Evolutionary conservation across 2,113 vertebrate species (phyloP).

Genomic region (Copsychus sechellarum): DNA sequence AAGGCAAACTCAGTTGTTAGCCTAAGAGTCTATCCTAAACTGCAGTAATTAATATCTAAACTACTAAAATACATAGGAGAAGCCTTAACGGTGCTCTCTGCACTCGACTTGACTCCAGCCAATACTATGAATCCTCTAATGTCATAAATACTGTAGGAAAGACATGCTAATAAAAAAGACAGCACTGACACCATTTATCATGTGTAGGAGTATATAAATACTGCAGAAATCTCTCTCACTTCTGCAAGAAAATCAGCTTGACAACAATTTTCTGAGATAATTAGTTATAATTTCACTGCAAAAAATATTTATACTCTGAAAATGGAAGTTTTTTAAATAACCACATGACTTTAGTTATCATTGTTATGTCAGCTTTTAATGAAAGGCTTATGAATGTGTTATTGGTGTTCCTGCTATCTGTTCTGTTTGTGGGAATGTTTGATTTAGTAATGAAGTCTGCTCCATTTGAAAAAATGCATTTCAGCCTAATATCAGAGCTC

Average conservation of each 20-base stretch:
- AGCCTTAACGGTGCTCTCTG: background rate
- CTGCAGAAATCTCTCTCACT: background rate
- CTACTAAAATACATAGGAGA: background rate
- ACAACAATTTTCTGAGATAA: background rate
- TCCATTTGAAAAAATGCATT: background rate
- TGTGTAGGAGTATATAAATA: background rate
- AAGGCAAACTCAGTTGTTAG: background rate
- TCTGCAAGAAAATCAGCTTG: background rate
- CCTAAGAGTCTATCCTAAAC: background rate
- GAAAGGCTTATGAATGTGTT: background rate
- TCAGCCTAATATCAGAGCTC: background rate
- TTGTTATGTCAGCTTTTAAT: background rate
- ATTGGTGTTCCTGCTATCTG: background rate
- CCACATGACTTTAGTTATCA: background rate
- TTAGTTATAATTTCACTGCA: background rate
- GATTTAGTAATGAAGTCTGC: background rate
- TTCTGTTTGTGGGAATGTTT: background rate
- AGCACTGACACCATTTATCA: background rate
- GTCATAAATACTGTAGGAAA: background rate
- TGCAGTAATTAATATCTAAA: background rate
- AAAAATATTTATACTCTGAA: background rate
- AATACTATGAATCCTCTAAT: background rate
- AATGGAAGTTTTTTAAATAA: background rate
- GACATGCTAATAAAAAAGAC: conserved; percentile 7
- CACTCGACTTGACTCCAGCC: background rate